phyloP scores from a whole-genome alignment of 1,140 invertebrate genomes.

The Zophobas morio region DNA sequence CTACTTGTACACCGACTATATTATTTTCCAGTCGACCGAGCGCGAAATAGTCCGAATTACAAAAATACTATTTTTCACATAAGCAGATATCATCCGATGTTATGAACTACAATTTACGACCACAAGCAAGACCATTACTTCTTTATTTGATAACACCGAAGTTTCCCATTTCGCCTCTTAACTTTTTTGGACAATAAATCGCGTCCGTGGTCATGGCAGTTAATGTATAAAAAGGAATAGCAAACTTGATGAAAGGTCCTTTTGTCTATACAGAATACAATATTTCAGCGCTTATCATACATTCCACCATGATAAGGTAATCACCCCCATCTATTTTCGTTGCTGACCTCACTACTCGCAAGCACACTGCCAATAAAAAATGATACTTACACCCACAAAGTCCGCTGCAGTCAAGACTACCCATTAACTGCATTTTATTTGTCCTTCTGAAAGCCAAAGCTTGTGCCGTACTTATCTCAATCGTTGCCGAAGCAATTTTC shows the following conservation, averaged over 20 bases:
- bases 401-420: not conserved
- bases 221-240: not conserved
- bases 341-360: constrained; percentile 2
- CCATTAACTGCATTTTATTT: constrained; percentile 28
- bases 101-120: no score
- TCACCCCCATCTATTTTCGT: constrained; percentile 15
- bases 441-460: constrained; percentile 25
- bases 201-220: no score
- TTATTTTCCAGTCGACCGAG: no score
- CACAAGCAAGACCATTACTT: no score
- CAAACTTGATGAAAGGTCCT: constrained; percentile 2
- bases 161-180: not conserved
- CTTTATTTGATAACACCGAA: no score
- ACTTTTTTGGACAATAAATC: no score
- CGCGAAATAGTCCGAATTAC: no score
- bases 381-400: not conserved
- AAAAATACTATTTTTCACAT: no score
- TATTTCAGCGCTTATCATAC: constrained; percentile 15
- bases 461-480: constrained; percentile 25
- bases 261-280: not conserved
- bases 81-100: no score
- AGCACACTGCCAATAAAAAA: constrained; percentile 5
- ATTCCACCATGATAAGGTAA: constrained; percentile 24
- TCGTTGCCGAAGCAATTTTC: constrained; percentile 8
- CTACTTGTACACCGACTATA: no score